Base-by-base conservation (phyloP, 2,888 invertebrate genomes). In the Sympetrum striolatum region DNA sequence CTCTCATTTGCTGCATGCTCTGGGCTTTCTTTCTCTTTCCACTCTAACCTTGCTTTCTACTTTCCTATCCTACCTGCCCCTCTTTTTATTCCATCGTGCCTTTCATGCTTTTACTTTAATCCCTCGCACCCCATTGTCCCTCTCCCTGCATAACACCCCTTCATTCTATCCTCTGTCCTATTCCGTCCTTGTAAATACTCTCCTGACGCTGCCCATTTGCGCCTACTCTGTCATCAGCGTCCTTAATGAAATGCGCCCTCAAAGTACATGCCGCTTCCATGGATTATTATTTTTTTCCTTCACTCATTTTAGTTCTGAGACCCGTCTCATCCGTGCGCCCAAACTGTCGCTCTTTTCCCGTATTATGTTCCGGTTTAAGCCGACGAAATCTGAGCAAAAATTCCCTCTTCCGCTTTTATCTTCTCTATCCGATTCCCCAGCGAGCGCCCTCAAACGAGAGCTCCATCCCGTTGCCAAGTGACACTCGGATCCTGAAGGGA, bases 201-300 rank as follows among this genome's bases (percentile, higher is more conserved):
- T 73, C 73, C 25, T 37, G 35, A 31, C 37, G 22, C 37, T 82
- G 73, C 73, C 25, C 31, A 25, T 73, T 73, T 73, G 31, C 73
- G 73, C 73, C 73, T 73, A 73, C 25, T 25, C 73, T 73, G 73
- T 73, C 73, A 82, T 82, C 82, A 53, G 58, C 35, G 82, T 31
- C 58, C 58, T 35, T 60, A 86, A 86, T 86, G 86, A 86, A 60
- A 86, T 86, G 60, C 86, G 64, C 2, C 60, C 22, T 86, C 60
- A 86, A 86, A 86, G 86, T 60, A 10, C 86, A 12, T 37, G n/a
- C 60, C 82, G 35, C 58, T 58, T 82, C 58, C 81, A 37, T 39
- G 39, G 8, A 44, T 81, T 44, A 44, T 25, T 39, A 25, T 81
- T 48, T 44, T 44, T 25, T 81, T 48, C 22, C 81, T 81, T 48